Conservation (phyloP, 2,113 vertebrate genomes). For the Pelusios castaneus region DNA sequence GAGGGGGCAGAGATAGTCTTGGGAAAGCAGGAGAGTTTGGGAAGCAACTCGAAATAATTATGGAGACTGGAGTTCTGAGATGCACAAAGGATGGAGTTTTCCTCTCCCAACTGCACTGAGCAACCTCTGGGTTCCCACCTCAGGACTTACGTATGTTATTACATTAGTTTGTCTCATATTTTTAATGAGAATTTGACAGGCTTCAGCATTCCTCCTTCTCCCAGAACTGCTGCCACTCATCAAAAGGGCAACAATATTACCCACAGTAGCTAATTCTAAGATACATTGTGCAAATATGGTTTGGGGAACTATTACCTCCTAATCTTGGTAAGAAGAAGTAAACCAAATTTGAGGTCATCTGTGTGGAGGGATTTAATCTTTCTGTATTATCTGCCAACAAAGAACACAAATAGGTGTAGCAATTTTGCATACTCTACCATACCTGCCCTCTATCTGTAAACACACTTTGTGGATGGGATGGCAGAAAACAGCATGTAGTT, state of each 20-base stretch:
- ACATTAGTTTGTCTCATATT: background rate
- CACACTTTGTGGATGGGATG: background rate
- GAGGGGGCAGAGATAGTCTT: background rate
- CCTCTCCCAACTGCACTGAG: background rate
- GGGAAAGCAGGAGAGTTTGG: background rate
- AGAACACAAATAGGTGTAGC: background rate
- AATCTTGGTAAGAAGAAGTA: background rate
- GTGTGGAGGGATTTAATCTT: accelerated
- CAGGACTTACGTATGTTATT: background rate
- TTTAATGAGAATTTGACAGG: background rate
- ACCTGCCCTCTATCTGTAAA: background rate
- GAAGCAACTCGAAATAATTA: background rate
- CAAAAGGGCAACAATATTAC: background rate
- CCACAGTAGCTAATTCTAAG: background rate
- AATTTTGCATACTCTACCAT: background rate
- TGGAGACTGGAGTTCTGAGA: background rate
- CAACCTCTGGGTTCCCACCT: background rate
- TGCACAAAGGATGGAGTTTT: background rate
- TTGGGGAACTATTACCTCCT: background rate
- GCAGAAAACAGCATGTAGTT: background rate
- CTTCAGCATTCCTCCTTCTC: background rate
- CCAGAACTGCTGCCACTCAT: background rate
- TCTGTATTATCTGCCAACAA: background rate
- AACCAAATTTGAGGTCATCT: background rate
- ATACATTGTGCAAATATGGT: background rate